These are phyloP conservation scores for Hestina assimilis DNA, from an alignment of 1,140 invertebrate genomes.

Conservation along the genomic window DNA sequence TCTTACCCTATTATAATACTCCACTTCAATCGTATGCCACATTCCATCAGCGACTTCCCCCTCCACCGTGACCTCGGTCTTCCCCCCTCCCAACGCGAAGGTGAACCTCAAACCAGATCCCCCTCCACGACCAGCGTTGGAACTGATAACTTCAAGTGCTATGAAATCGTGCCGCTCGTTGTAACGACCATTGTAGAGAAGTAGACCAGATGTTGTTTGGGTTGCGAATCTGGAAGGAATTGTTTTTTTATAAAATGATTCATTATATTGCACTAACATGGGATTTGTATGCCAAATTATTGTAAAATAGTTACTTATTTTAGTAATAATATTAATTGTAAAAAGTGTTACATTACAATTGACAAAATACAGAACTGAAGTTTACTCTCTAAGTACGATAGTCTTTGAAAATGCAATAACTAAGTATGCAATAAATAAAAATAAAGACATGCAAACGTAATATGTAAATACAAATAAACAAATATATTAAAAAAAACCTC, in stretches of 20 bases:
- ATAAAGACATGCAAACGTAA: no score
- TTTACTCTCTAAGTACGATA: no score
- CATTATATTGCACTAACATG: no score
- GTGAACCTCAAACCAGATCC: conserved; percentile 90
- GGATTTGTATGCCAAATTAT: no score
- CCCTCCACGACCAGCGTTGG: conserved; percentile 80
- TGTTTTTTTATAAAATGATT: neutral
- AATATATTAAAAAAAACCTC: no score
- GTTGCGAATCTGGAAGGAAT: conserved; percentile 87
- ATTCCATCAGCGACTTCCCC: conserved; percentile 91
- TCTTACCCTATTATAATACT: conserved; percentile 90
- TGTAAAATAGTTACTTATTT: no score
- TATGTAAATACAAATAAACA: no score
- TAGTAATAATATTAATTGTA: no score
- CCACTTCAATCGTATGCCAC: conserved; percentile 95
- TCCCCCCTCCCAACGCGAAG: conserved; percentile 91
- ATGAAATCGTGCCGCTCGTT: conserved; percentile 97
- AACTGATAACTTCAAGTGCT: conserved; percentile 90
- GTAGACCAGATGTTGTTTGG: conserved; percentile 87
- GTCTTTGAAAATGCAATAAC: no score
- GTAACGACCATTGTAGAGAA: conserved; percentile 97
- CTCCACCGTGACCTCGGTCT: conserved; percentile 85
- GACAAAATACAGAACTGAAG: no score
- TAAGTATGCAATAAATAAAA: no score
- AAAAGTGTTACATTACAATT: no score